Evolutionary conservation across 2,797 vertebrate species (phyloP).

Genomic region (Enteromius radiatus): DNA sequence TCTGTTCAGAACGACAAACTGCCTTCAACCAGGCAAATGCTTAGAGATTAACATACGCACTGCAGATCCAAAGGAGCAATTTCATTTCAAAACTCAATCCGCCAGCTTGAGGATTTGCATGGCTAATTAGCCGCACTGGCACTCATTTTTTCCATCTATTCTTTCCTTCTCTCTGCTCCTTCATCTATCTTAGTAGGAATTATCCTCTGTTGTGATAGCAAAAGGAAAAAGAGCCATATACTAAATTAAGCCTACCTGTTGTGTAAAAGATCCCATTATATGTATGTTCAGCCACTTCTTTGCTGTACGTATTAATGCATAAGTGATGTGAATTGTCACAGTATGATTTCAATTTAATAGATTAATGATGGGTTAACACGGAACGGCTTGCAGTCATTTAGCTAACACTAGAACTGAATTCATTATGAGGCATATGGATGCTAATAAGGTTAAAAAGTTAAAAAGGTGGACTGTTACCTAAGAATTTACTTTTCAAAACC

Average conservation of each 20-base stretch:
- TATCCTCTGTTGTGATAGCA: constrained; percentile 78
- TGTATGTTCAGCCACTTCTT: constrained; percentile 1
- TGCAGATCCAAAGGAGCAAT: constrained; percentile 76
- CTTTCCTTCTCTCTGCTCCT: constrained; percentile 15
- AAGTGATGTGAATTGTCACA: constrained; percentile 14
- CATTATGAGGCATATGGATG: constrained; percentile 13
- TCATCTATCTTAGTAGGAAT: constrained; percentile 22
- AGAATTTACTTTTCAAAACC: no score
- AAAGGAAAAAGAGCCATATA: constrained; percentile 64
- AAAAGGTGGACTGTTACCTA: not conserved
- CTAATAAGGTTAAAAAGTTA: no score
- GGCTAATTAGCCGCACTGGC: constrained; percentile 75
- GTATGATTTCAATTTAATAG: constrained; percentile 44
- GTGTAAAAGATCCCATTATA: constrained; percentile 69
- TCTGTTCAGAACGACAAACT: constrained; percentile 66
- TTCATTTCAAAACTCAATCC: constrained; percentile 76
- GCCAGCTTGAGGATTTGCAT: constrained; percentile 78
- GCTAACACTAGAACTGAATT: constrained; percentile 23
- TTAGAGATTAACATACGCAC: constrained; percentile 66
- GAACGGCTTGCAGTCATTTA: constrained; percentile 24
- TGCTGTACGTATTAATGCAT: constrained; percentile 16
- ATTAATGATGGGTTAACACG: not conserved
- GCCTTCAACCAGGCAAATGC: constrained; percentile 65
- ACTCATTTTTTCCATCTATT: constrained; percentile 35
- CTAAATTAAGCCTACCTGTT: constrained; percentile 78